phyloP scores from a whole-genome alignment of 2,888 invertebrate species.

The Drosophila algonquin region DNA sequence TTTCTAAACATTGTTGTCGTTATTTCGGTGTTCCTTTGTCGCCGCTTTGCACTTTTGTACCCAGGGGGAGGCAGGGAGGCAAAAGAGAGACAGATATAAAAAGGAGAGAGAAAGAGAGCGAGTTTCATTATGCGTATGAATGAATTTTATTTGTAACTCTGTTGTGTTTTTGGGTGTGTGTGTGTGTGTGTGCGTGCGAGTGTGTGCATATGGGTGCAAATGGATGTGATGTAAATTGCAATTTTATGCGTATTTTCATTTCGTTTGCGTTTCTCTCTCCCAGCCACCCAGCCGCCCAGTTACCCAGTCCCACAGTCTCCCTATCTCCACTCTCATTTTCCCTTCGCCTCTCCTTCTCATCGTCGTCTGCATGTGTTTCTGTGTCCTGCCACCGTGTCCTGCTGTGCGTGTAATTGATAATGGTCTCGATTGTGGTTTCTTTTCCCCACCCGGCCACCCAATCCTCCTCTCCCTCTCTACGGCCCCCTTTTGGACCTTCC shows the following conservation, averaged over 20 bases:
- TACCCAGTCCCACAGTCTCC: not conserved
- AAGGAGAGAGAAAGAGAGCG: slow-evolving; percentile 31
- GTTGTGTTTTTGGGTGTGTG: slow-evolving; percentile 10
- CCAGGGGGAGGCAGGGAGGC: not conserved
- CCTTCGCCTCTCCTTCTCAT: slow-evolving; percentile 2
- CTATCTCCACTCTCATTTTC: not conserved
- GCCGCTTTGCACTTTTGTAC: slow-evolving; percentile 55
- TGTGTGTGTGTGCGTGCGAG: slow-evolving; percentile 23
- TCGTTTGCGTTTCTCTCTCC: slow-evolving; percentile 45
- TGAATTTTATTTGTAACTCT: slow-evolving; percentile 78
- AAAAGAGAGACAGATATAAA: slow-evolving; percentile 28
- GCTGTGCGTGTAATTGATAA: slow-evolving; percentile 81
- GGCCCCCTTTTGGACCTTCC: not conserved
- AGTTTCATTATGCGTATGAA: slow-evolving; percentile 80
- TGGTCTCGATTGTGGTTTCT: slow-evolving; percentile 80
- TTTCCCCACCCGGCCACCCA: slow-evolving; percentile 39
- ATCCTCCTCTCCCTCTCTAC: slow-evolving; percentile 45
- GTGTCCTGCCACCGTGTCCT: slow-evolving; percentile 61
- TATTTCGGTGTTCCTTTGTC: slow-evolving; percentile 71
- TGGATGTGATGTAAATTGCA: slow-evolving; percentile 81
- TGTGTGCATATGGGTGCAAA: slow-evolving; percentile 75
- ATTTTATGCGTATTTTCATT: slow-evolving; percentile 81
- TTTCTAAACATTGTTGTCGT: slow-evolving; percentile 79
- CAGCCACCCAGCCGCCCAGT: not conserved
- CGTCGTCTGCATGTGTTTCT: slow-evolving; percentile 29